These are phyloP conservation scores for Micoletzkya japonica DNA, from an alignment of 2,888 invertebrate species.

Conservation along the genomic window DNA sequence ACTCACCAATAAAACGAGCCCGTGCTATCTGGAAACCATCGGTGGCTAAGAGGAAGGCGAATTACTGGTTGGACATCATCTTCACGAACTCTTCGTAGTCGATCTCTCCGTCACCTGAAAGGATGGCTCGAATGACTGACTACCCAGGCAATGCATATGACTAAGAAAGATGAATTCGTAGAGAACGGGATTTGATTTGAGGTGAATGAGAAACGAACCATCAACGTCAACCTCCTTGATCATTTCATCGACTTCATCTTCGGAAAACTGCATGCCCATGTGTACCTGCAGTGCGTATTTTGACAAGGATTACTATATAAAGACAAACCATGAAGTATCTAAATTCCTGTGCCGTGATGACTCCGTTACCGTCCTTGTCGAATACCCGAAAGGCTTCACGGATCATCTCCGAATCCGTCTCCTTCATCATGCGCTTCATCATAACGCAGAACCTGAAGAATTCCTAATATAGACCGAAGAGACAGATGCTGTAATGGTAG, in stretches of 20 bases:
- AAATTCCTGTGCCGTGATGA: constrained; percentile 61
- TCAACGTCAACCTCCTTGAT: constrained; percentile 57
- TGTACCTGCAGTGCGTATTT: constrained; percentile 38
- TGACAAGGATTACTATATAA: neutral
- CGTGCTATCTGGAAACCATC: too few relatives aligned
- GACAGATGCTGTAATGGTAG: neutral
- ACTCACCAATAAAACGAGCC: too few relatives aligned
- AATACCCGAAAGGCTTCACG: constrained; percentile 62
- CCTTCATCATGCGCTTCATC: constrained; percentile 58
- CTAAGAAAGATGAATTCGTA: too few relatives aligned
- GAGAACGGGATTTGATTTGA: too few relatives aligned
- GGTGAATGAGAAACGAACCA: constrained; percentile 37
- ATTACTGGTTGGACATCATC: constrained; percentile 47
- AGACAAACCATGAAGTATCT: constrained; percentile 55
- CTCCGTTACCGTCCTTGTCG: constrained; percentile 61
- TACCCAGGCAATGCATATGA: too few relatives aligned
- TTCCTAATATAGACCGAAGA: neutral
- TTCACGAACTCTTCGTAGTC: constrained; percentile 57
- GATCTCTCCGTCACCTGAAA: constrained; percentile 54
- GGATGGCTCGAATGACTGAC: neutral
- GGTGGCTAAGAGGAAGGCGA: too few relatives aligned
- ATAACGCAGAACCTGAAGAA: constrained; percentile 58
- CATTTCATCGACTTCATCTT: constrained; percentile 64
- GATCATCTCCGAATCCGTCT: constrained; percentile 62
- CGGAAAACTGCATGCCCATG: constrained; percentile 64